These are phyloP conservation scores for Sipha flava DNA, from an alignment of 1,140 invertebrate species.

Conservation along the genomic window DNA sequence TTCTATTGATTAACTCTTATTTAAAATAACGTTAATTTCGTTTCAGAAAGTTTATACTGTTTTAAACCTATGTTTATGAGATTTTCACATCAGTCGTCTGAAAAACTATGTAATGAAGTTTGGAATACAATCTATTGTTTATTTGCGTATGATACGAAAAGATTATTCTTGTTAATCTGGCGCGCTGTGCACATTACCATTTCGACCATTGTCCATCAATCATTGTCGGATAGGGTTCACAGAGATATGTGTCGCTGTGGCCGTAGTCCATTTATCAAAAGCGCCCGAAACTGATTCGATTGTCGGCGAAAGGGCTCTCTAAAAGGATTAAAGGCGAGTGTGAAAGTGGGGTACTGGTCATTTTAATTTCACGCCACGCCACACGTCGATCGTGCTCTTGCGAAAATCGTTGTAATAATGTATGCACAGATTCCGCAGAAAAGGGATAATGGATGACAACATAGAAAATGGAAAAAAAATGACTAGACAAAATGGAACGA, in stretches of 20 bases:
- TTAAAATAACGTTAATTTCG: too few species aligned
- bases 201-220: slow-evolving; percentile 25
- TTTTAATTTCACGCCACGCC: slow-evolving; percentile 26
- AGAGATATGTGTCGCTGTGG: slow-evolving; percentile 12
- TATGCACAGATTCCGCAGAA: neutral
- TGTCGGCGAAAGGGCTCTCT: slow-evolving; percentile 19
- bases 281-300: slow-evolving; percentile 28
- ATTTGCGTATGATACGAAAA: neutral
- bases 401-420: neutral
- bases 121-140: neutral
- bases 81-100: too few species aligned
- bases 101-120: neutral
- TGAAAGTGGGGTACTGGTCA: neutral
- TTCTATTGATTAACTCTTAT: too few species aligned
- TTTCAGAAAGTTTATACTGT: too few species aligned
- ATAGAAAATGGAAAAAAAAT: neutral
- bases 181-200: slow-evolving; percentile 4
- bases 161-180: slow-evolving; percentile 27
- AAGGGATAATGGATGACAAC: neutral
- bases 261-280: slow-evolving; percentile 30
- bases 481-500: too few species aligned
- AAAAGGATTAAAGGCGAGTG: slow-evolving; percentile 24
- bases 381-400: neutral
- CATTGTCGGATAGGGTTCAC: slow-evolving; percentile 15
- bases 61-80: too few species aligned